Base-by-base conservation (phyloP, 2,888 invertebrate genomes). In the Heteromurus nitidus region DNA sequence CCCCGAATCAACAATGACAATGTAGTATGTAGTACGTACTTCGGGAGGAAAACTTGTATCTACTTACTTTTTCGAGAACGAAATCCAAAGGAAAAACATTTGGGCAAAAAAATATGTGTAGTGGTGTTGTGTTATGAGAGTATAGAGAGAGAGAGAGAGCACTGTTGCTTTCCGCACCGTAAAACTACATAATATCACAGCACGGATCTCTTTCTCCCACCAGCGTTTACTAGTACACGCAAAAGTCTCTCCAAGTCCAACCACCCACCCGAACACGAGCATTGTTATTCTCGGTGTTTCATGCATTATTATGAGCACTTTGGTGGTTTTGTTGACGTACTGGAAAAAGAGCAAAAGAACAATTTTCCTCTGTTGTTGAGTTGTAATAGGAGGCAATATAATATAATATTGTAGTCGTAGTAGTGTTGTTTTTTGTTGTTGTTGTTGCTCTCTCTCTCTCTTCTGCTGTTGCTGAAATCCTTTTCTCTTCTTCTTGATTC, bases 321-420 rank as follows among this genome's bases (percentile, higher is more conserved):
- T 72, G 44, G 72, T 72, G 72, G 72, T 47, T 55, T 69, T 60
- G 60, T 60, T 72, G 72, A 60, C 60, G 42, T 60, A 26, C 47
- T 28, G 42, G 62, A 28, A 55, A 69, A 60, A 28, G 62, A 24
- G 47, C 26, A 62, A 60, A 72, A 24, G 62, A 70, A 26, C 60
- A 72, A 30, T 62, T 72, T 72, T 60, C 60, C 16, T 24, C 24
- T 55, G 22, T 55, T 24, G 24, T 24, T 55, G 22, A 20, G 5
- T 11, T 55, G 55, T 55, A 26, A 55, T 55, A 26, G 55, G 20
- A 20, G 13, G 36, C 13, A 13, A 36, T 36, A 36, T 36, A 36
- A 36, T 36, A 36, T 36, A 9, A 36, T 36, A 36, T 36, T 36
- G 36, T 36, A 36, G 36, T 36, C 5, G 5, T 9, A 36, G 36